phyloP scores from a whole-genome alignment of 2,888 invertebrate species.

The Zele albiditarsus region DNA sequence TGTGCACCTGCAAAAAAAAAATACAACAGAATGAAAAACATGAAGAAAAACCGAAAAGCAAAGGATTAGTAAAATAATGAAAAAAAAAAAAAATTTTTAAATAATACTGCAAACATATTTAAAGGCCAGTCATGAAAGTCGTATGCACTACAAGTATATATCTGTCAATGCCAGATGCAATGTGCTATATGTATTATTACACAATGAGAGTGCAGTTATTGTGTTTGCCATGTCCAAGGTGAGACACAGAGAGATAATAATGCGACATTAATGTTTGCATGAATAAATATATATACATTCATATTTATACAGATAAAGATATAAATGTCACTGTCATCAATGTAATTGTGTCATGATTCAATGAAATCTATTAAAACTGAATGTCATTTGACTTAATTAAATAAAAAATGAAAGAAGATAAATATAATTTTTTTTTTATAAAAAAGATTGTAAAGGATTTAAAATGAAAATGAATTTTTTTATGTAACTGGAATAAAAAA shows the following conservation, averaged over 20 bases:
- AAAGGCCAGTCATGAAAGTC: conserved; percentile 27
- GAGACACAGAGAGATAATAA: not conserved
- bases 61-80: not conserved
- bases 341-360: conserved; percentile 39
- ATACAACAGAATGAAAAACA: not conserved
- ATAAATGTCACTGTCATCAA: conserved; percentile 26
- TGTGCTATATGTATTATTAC: conserved; percentile 17
- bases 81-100: not conserved
- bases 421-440: conserved; percentile 5
- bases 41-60: not conserved
- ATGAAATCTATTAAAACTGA: conserved; percentile 19
- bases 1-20: not conserved
- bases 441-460: not conserved
- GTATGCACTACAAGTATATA: not conserved
- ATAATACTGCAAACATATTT: not conserved
- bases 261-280: conserved; percentile 2
- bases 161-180: conserved; percentile 29
- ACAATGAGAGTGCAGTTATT: conserved; percentile 26
- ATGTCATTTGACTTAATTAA: conserved; percentile 10
- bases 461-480: not conserved
- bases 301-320: conserved; percentile 20
- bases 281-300: not conserved
- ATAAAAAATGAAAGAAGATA: not conserved
- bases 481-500: not conserved
- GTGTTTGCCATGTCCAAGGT: conserved; percentile 43